Base-by-base conservation (phyloP, 2,113 vertebrate genomes). In the Puntigrus tetrazona region DNA sequence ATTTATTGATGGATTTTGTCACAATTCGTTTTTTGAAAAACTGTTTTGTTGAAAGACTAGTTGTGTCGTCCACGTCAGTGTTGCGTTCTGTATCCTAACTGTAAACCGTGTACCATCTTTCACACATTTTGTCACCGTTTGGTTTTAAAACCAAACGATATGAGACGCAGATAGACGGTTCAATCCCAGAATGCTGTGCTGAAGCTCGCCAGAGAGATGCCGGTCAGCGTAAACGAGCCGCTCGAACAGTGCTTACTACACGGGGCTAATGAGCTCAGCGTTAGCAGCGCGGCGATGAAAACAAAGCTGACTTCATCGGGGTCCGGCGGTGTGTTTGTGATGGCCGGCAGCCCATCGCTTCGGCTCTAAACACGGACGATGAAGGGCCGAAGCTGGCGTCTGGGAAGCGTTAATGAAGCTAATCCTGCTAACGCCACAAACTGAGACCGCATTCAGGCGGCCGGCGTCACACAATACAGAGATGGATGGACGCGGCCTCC, bases 401-500 rank as follows among this genome's bases (percentile, higher is more conserved):
- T 67, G 83, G 76, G 76, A 78, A 73, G 87, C 87, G 87, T 89
- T 89, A 88, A 88, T 85, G 76, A 72, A 67, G 45, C 50, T 87
- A 87, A 89, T 89, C 82, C 82, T 27, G 2, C 73, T 86, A 87
- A 86, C 73, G 74, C 84, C 69, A 34, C 84, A 82, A 86, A 84
- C 65, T 3, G 31, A 82, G 52, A 75, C 67, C 57, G 50, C 29
- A 43, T 41, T 43, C 69, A 18, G 52, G 63, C 47, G 73, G 16
- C 34, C 67, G 36, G 73, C 22, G 27, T 7, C 34, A 83, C 61
- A 84, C 36, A 86, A 86, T 82, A 50, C 79, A 61, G 38, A 82
- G 79, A 67, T 34, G 22, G 1, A 18, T 67, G 55, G 80, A 78
- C 36, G n/a, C 10, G 1, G n/a, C n/a, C 14, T 29, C 76, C 59